These are phyloP conservation scores for Poeciliopsis retropinna DNA, from an alignment of 2,113 vertebrate genomes.

Conservation along the genomic window DNA sequence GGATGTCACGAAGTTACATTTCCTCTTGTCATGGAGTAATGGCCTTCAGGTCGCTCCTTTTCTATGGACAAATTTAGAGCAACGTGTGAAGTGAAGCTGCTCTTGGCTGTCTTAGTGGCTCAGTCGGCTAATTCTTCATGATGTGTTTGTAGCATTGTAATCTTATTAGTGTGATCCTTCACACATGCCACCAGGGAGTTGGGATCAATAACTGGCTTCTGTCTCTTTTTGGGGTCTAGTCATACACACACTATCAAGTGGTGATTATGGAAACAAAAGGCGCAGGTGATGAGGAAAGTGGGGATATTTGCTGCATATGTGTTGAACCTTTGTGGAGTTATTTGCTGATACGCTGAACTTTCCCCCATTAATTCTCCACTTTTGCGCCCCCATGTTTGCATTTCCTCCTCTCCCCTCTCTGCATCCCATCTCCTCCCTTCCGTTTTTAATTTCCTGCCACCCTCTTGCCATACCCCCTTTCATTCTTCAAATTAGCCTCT, in stretches of 20 bases:
- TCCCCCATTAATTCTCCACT: not conserved
- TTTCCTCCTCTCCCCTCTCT: not conserved
- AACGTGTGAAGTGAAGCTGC: conserved; percentile 40
- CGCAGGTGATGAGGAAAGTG: conserved; percentile 11
- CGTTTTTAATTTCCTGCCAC: conserved; percentile 3
- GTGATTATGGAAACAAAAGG: conserved; percentile 34
- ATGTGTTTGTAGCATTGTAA: conserved; percentile 63
- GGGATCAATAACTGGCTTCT: conserved; percentile 71
- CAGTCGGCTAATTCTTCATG: conserved; percentile 56
- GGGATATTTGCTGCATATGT: not conserved
- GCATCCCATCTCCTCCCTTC: not conserved
- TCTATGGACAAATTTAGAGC: conserved; percentile 42
- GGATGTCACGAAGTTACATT: conserved; percentile 3
- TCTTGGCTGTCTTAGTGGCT: conserved; percentile 47
- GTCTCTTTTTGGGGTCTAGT: conserved; percentile 40
- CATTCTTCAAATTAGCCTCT: not conserved
- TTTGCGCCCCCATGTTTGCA: not conserved
- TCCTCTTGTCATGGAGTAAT: conserved; percentile 3
- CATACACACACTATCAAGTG: conserved; percentile 13
- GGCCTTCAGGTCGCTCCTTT: conserved; percentile 28
- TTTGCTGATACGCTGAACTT: not conserved
- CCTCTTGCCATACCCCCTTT: not conserved
- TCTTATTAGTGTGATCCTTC: conserved; percentile 70
- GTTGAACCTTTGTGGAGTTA: conserved; percentile 14
- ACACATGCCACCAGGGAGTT: conserved; percentile 53